Evolutionary conservation across 1,140 invertebrate genomes (phyloP), one percentile per base, ranked within the genome.

Genomic region (Anastrepha obliqua): DNA sequence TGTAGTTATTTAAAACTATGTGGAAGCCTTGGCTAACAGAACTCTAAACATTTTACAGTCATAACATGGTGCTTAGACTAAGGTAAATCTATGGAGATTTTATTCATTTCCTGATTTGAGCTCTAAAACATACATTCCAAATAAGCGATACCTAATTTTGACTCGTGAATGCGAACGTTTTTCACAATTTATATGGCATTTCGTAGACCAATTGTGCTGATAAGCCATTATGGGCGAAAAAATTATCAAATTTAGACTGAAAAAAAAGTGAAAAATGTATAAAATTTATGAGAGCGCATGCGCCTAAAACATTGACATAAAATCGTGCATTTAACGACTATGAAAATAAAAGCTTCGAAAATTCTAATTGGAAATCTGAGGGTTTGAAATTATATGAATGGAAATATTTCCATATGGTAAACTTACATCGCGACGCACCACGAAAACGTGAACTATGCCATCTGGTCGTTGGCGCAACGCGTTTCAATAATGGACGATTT

Each of bases 361-460:
- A 81, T 47, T 51, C 74, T 81, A 55, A 17, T 47, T 29, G 74
- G n/a, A 74, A 44, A 20, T 81, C 11, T 47, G 47, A 20, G 29
- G 44, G 7, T 81, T 51, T 81, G 15, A 81, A 55, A 20, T 13
- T n/a, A 62, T 13, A 29, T 29, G 29, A 8, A 13, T 62, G n/a
- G 4, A 62, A 62, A 29, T 81, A 20, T 5, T 51, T 15, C 7
- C 9, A 86, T 86, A 64, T 81, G 6, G 2, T 11, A 55, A 81
- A 87, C 86, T 87, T 87, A 87, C 86, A 86, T 17, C 86, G 60
- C 64, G 5, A 17, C 15, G 86, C 17, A 64, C 64, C 44, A 55
- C 17, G 59, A 20, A 86, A 67, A n/a, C 47, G 42, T 64, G 86
- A 67, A 62, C 64, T 42, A 20, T 70, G 86, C 64, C 58, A 87